Evolutionary conservation across 2,888 invertebrate species (phyloP), one percentile per base, ranked within the genome.

Genomic region (Nematopogon swammerdamellus): DNA sequence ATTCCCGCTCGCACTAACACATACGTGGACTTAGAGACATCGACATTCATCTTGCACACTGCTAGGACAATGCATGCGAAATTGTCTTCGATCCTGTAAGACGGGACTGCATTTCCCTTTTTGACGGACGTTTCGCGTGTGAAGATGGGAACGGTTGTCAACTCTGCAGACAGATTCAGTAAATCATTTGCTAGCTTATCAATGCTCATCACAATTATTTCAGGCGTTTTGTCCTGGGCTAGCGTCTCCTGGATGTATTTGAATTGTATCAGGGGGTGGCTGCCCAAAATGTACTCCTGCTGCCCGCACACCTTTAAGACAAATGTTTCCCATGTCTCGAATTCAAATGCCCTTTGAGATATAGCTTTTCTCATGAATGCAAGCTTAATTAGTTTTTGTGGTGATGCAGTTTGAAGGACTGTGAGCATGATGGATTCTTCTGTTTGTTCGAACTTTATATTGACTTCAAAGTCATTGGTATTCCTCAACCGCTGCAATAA

Each of bases 251-350:
- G 88, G 54, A 92, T 86, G 62, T 89, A 90, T 61, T 86, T 83
- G 64, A 87, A 92, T 60, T 89, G 85, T 55, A 87, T 85, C 17
- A 93, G 70, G 0, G 86, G 85, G 66, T 83, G 77, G 55, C 88
- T 84, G 2, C 87, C 89, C 58, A 89, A 82, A 53, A 92, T 70
- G 68, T 88, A 92, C 61, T 92, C 92, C 59, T 92, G 89, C 51
- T 85, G 82, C 0, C 92, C 92, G 62, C 85, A 86, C 18, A 91
- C 87, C n/a, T 36, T 36, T 14, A 36, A 14, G 8, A 36, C 11
- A 36, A 14, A 36, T 14, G 4, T 14, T 36, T 36, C 36, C 11
- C 6, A 36, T 14, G 3, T 76, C 92, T 92, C 46, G 92, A 71
- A 43, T 88, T 85, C 62, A 86, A 91, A 57, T 36, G 3, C 11